phyloP scores from a whole-genome alignment of 23 tunicate genomes.

The Aplidium turbinatum region DNA sequence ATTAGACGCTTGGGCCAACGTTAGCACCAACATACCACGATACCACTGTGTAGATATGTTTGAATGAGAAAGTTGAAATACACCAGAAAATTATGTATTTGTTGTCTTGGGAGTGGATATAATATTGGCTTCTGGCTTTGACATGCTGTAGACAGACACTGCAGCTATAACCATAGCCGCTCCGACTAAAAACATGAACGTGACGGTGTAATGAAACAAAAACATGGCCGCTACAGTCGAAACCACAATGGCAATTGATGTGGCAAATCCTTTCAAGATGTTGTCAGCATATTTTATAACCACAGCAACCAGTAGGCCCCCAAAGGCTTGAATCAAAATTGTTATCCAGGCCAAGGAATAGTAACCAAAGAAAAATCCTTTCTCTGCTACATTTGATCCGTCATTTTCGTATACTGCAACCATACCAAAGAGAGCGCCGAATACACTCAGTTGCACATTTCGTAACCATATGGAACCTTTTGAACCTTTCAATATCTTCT shows the following conservation, averaged over 20 bases:
- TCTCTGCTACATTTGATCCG: slow-evolving; percentile 52
- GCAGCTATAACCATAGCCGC: slow-evolving; percentile 73
- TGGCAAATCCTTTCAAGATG: slow-evolving; percentile 86
- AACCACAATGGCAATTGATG: slow-evolving; percentile 76
- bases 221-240: slow-evolving; percentile 71
- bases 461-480: slow-evolving; percentile 79
- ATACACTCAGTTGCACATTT: slow-evolving; percentile 76
- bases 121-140: too few relatives aligned
- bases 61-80: too few relatives aligned
- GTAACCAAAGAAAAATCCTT: slow-evolving; percentile 82
- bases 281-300: slow-evolving; percentile 89
- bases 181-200: slow-evolving; percentile 63
- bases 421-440: slow-evolving; percentile 60
- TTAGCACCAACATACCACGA: too few relatives aligned
- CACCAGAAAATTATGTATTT: too few relatives aligned
- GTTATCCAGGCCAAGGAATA: slow-evolving; percentile 51
- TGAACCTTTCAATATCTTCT: slow-evolving; percentile 75
- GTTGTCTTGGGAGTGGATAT: too few relatives aligned
- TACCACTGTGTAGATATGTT: too few relatives aligned
- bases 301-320: slow-evolving; percentile 85
- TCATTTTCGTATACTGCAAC: slow-evolving; percentile 66
- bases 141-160: slow-evolving; percentile 74
- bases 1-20: too few relatives aligned
- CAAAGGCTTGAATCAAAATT: slow-evolving; percentile 62
- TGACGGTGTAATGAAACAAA: slow-evolving; percentile 50